Base-by-base conservation (phyloP, 1,140 invertebrate species). In the Octopus sinensis region DNA sequence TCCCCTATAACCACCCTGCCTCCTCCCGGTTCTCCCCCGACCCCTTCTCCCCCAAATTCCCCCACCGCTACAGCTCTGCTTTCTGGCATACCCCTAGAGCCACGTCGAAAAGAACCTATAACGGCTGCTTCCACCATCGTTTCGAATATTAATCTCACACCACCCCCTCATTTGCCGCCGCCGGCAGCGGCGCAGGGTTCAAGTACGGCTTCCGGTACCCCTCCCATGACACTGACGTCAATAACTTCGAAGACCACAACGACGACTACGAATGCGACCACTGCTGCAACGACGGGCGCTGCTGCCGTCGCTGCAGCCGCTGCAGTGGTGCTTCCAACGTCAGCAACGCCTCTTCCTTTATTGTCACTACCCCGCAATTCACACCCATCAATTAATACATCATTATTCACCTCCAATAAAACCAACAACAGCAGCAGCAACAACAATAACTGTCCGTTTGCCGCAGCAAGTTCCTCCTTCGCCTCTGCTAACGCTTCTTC, bases 271-370 rank as follows among this genome's bases (percentile, higher is more conserved):
- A 76, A 84, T n/a, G 85, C 85, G 75, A 86, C 85, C 0, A 52
- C 82, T 4, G 84, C 85, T 7, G 84, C 84, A 54, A 84, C 84
- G 4, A 86, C 85, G 0, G 85, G 85, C 2, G 80, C 82, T 9
- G 71, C 80, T 23, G 85, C 84, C 17, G 81, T 82, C 17, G 83
- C 85, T 0, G 54, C 85, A 4, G 81, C 73, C 52, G 78, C 78
- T 7, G 77, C 52, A 12, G 10, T 84, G 52, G 78, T 75, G 77
- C 54, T 78, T 43, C 76, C 54, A 2, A n/a, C 12, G 5, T 53
- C 12, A 17, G 23, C 30, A 9, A 43, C 5, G 4, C 76, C 4
- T 10, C 68, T 5, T 43, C 17, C 4, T 5, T n/a, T 30, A 43
- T 62, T 17, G 17, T 76, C 62, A 6, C 30, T 51, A 3, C 71